Percentiles rank a stretch among this genome's conserved stretches.
Conservation (phyloP, 1,140 invertebrate species). For the Temnothorax nylanderi region DNA sequence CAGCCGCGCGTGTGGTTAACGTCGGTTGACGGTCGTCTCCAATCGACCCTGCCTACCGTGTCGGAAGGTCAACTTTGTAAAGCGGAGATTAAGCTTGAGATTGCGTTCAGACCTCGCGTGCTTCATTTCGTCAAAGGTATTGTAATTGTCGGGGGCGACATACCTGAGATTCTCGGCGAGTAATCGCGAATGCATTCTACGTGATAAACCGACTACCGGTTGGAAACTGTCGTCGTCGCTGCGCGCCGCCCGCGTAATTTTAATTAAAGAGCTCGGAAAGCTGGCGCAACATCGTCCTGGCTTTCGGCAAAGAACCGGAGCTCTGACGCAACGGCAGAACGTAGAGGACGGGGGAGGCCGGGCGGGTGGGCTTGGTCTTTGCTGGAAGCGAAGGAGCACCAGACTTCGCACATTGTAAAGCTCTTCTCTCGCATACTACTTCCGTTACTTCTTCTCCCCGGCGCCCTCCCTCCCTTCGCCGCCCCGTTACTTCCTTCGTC, state of each 20-base stretch:
- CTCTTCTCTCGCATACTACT: conserved; percentile 49
- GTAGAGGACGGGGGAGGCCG: neutral
- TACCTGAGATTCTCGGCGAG: conserved; percentile 47
- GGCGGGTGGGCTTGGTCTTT: conserved; percentile 41
- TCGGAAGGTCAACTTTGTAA: conserved; percentile 38
- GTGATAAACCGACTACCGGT: conserved; percentile 57
- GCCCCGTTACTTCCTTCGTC: conserved; percentile 5
- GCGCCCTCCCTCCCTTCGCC: neutral
- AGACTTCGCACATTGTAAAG: conserved; percentile 55
- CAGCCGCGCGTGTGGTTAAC: conserved; percentile 10
- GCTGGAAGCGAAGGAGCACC: conserved; percentile 49
- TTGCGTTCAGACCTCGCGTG: conserved; percentile 30
- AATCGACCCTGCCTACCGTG: neutral
- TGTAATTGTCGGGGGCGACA: conserved; percentile 47
- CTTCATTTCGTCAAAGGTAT: conserved; percentile 56
- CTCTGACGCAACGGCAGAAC: conserved; percentile 41
- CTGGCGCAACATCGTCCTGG: conserved; percentile 65
- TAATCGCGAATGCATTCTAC: conserved; percentile 57
- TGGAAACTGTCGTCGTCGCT: conserved; percentile 44
- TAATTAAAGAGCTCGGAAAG: conserved; percentile 76
- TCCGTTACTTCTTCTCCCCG: conserved; percentile 13
- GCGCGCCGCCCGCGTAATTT: conserved; percentile 66
- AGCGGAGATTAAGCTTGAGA: conserved; percentile 53
- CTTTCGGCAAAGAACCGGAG: conserved; percentile 68
- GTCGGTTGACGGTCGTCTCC: neutral